Evolutionary conservation across 2,797 vertebrate genomes (phyloP).

Genomic region (Cryptoblepharus egeriae): DNA sequence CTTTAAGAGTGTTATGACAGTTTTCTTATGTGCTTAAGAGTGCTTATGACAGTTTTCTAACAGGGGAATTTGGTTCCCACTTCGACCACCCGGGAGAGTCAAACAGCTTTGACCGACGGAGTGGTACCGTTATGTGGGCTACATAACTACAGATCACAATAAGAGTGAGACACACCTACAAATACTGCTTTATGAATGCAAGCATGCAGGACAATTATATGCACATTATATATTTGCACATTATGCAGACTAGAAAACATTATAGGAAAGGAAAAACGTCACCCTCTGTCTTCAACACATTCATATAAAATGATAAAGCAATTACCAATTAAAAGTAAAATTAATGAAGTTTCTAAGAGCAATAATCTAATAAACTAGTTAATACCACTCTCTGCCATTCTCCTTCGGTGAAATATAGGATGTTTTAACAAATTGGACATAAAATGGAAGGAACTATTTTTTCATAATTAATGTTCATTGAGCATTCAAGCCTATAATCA

Average conservation of each 20-base stretch:
- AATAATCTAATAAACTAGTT: constrained; percentile 10
- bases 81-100: too few relatives aligned
- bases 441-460: constrained; percentile 39
- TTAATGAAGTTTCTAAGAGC: constrained; percentile 17
- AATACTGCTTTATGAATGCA: neutral
- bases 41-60: too few relatives aligned
- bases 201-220: neutral
- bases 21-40: too few relatives aligned
- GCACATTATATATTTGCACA: constrained; percentile 10
- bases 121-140: too few relatives aligned
- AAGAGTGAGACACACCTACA: neutral
- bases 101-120: too few relatives aligned
- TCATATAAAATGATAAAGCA: neutral
- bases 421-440: constrained; percentile 33
- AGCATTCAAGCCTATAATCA: constrained; percentile 27
- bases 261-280: constrained; percentile 4
- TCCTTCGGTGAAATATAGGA: neutral
- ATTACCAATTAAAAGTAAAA: constrained; percentile 49
- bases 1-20: too few relatives aligned
- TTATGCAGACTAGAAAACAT: constrained; percentile 1
- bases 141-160: too few relatives aligned
- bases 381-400: constrained; percentile 28
- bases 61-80: too few relatives aligned
- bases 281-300: constrained; percentile 29
- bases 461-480: constrained; percentile 37